Conservation (phyloP, 1,140 invertebrate species). For the Theocolax elegans region DNA sequence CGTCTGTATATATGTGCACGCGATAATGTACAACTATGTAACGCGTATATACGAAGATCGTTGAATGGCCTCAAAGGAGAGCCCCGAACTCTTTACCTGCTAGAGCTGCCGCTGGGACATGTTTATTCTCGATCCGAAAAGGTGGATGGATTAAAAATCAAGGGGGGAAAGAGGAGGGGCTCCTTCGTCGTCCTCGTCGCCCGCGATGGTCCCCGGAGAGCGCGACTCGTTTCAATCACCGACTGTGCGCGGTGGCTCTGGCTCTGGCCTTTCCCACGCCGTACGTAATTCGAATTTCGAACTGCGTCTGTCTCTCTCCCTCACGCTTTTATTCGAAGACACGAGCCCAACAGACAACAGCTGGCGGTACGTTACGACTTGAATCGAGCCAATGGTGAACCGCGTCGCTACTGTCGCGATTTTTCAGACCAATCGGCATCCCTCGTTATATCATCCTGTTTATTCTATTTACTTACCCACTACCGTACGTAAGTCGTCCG, state of each 20-base stretch:
- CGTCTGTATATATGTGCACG: too few species aligned
- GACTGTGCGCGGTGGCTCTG: not conserved
- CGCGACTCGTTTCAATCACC: conserved; percentile 15
- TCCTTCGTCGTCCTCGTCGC: not conserved
- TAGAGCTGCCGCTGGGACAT: too few species aligned
- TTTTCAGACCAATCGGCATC: too few species aligned
- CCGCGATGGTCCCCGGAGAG: not conserved
- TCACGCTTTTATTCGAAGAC: not conserved
- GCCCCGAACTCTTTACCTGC: too few species aligned
- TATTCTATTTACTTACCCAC: too few species aligned
- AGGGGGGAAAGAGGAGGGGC: not conserved
- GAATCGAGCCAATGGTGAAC: conserved; percentile 19
- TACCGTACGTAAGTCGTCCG: too few species aligned
- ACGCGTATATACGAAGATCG: too few species aligned
- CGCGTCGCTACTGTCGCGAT: conserved; percentile 8
- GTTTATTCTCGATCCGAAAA: too few species aligned
- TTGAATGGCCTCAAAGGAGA: not conserved
- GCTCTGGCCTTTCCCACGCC: not conserved
- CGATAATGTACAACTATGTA: too few species aligned
- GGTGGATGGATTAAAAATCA: too few species aligned
- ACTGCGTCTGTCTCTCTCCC: not conserved
- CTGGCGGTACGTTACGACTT: conserved; percentile 56
- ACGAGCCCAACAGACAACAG: conserved; percentile 44
- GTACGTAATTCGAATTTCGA: too few species aligned
- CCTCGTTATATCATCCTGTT: too few species aligned